Percentiles rank a stretch among this genome's conserved stretches.
phyloP scores from a whole-genome alignment of 2,113 vertebrate genomes.

The Gallinago media region DNA sequence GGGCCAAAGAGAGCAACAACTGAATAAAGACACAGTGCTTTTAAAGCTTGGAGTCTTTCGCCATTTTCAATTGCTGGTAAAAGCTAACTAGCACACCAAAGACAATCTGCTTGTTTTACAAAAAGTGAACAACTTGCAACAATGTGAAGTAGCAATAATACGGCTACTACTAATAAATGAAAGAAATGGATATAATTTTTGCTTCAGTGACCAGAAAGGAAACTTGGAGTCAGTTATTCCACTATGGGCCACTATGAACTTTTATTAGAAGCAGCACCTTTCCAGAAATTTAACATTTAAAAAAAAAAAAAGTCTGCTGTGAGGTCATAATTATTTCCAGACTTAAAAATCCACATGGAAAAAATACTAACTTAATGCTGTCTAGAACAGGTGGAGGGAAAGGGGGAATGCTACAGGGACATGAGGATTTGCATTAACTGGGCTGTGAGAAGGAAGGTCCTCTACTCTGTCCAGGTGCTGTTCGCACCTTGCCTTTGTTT shows the following conservation, averaged over 20 bases:
- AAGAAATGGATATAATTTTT: neutral
- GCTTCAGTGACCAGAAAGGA: neutral
- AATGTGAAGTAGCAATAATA: neutral
- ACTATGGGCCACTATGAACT: fast-evolving
- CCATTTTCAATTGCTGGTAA: neutral
- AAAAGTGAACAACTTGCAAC: neutral
- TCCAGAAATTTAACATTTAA: neutral
- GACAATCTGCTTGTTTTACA: neutral
- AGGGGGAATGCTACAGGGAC: neutral
- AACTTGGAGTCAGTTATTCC: neutral
- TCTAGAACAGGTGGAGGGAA: neutral
- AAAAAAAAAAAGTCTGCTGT: neutral
- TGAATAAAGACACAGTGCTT: neutral
- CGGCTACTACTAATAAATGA: neutral
- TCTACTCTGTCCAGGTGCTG: neutral
- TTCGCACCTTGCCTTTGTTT: neutral
- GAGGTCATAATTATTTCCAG: neutral
- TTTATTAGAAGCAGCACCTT: neutral
- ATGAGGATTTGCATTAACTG: neutral
- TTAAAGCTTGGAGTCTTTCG: neutral
- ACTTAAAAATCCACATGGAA: neutral
- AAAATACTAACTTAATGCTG: neutral
- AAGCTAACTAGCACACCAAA: neutral
- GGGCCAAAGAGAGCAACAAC: neutral
- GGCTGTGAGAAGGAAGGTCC: neutral